phyloP scores from a whole-genome alignment of 2,113 vertebrate species.

The Tetraodon nigroviridis region DNA sequence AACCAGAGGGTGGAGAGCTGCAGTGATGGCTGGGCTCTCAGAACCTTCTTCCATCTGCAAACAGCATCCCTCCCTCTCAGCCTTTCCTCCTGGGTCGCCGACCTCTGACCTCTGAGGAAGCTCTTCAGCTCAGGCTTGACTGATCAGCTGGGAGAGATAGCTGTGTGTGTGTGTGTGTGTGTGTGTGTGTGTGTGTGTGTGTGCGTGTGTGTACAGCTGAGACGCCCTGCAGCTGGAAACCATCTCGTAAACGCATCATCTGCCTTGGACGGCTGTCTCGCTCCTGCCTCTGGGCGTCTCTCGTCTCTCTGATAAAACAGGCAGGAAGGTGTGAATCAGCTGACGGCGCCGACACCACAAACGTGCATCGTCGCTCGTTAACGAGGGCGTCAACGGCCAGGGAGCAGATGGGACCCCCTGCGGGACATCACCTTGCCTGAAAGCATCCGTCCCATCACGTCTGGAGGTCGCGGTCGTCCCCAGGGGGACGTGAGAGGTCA shows the following conservation, averaged over 20 bases:
- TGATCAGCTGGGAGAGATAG: no score
- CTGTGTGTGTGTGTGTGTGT: no score
- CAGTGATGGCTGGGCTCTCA: no score
- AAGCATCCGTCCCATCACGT: background rate
- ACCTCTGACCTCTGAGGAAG: no score
- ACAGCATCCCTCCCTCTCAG: no score
- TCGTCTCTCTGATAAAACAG: constrained; percentile 1
- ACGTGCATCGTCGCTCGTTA: constrained; percentile 2
- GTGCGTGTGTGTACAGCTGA: background rate
- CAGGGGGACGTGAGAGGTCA: background rate
- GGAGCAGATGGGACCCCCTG: background rate
- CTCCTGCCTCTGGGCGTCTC: constrained; percentile 5
- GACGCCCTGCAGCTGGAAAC: constrained; percentile 22
- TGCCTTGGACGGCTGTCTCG: background rate
- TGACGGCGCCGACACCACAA: background rate
- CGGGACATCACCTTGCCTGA: background rate
- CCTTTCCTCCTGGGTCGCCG: no score
- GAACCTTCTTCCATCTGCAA: no score
- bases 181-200: background rate
- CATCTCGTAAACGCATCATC: constrained; percentile 1
- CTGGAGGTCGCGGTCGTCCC: background rate
- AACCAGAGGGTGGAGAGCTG: no score
- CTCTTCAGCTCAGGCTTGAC: no score
- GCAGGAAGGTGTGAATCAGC: no score
- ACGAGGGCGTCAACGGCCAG: background rate